Base-by-base conservation (phyloP, 53 echinoderm and acorn worm genomes). In the Temnopleurus reevesii region DNA sequence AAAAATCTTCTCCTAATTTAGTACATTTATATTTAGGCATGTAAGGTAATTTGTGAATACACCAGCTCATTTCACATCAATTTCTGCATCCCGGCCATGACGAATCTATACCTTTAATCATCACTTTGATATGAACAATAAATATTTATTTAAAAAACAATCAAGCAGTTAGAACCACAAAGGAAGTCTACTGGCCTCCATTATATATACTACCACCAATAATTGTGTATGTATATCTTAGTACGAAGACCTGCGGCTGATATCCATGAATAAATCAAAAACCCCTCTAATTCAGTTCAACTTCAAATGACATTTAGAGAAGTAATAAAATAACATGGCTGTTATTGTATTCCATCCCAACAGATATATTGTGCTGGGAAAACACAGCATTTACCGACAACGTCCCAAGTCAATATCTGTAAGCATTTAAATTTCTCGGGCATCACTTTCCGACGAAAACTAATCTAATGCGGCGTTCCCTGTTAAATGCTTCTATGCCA, bases 311-410 rank as follows among this genome's bases (percentile, higher is more conserved):
- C 71, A 71, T 36, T 36, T 71, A 41, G 41, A 13, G 41, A 41
- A 71, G 71, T 71, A 71, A 71, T 71, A 71, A 71, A 71, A 71
- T 71, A 71, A 71, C 71, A 71, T 33, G 33, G 63, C 33, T 63
- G 63, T 63, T 63, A 63, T 71, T 41, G 41, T 71, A 38, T 71
- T 71, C 41, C 71, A 21, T 12, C 71, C 71, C 71, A 8, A 6
- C 71, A 0, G 41, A 71, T 71, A n/a, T n/a, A 71, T 63, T 71
- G 71, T 27, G 43, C n/a, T 71, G 36, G 41, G 36, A 41, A 71
- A 71, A 71, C 41, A 71, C 21, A 71, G 71, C 36, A 71, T 36
- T 71, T 71, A 8, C 6, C n/a, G n/a, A 71, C 36, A 56, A 38
- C 71, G n/a, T n/a, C 8, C 41, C 63, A 36, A 71, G 71, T 71